Evolutionary conservation across 92 coral and sea anemone genomes (phyloP), one percentile per base, ranked within the genome.

Genomic region (Pocillopora meandrina): DNA sequence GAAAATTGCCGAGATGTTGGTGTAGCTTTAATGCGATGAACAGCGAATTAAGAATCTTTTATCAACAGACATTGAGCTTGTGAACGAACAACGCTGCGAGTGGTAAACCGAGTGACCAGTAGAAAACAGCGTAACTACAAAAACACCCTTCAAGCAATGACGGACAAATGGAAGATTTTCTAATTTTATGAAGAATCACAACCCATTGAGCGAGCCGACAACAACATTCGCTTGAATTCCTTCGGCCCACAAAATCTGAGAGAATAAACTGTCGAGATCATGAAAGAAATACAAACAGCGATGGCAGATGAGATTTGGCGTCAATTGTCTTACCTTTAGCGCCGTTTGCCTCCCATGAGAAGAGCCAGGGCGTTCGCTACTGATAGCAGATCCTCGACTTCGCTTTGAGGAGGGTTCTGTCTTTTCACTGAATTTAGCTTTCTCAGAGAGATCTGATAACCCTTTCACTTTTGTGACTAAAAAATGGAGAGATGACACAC

Each of bases 401-500:
- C 92, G 87, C 73, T 79, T 93, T 36, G 93, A 57, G 19, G 82
- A 59, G 59, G 87, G 74, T 63, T 87, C 93, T 74, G 76, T 75
- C 65, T 58, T 81, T 66, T 90, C 90, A 9, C 85, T 89, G 66
- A 78, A 55, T 74, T 77, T 84, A 21, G 86, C 93, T 86, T 90
- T 90, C 84, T 84, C 87, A 63, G 98, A 89, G 71, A 95, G 84
- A 78, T 87, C 98, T 76, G 98, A 81, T 77, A 92, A 94, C 56
- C 95, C 96, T 67, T 89, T 94, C 70, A 96, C 98, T 83, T 96
- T 96, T 36, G 98, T 87, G 56, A 96, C 98, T 96, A 74, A 19
- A 77, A 61, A 90, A 90, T n/a, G 63, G 81, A 80, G 78, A 19
- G 80, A 84, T 80, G 78, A 76, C 61, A 56, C 71, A 71, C 16